Conservation (phyloP, 2,113 vertebrate species). For the Pardalotus punctatus region DNA sequence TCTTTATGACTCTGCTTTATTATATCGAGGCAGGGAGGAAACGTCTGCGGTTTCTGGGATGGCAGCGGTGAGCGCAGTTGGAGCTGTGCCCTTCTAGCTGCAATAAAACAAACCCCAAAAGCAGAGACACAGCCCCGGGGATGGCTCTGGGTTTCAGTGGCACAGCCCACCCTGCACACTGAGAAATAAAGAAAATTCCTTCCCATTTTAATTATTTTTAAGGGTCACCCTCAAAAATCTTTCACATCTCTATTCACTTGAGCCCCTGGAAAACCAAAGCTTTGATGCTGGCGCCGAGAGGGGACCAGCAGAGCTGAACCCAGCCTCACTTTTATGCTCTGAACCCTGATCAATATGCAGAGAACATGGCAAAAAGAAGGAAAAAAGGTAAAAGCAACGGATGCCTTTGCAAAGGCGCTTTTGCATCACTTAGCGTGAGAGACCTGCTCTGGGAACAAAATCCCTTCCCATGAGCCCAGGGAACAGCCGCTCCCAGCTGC, state of each 20-base stretch:
- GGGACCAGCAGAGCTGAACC: not conserved
- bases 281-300: not conserved
- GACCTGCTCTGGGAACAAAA: not conserved
- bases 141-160: not conserved
- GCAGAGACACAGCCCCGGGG: not conserved
- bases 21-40: not conserved
- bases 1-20: not conserved
- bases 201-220: not conserved
- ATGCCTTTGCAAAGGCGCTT: not conserved
- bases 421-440: not conserved
- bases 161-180: not conserved
- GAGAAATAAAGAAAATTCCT: not conserved
- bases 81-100: not conserved
- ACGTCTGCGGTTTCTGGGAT: rapidly evolving
- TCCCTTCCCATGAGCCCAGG: not conserved
- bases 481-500: not conserved
- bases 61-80: rapidly evolving
- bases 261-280: not conserved
- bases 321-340: not conserved
- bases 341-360: constrained; percentile 8
- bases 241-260: not conserved
- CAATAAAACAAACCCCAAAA: not conserved
- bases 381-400: not conserved
- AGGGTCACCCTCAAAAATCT: not conserved
- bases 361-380: not conserved